Percentiles rank a stretch among this genome's conserved stretches.
Evolutionary conservation across 2,797 vertebrate genomes (phyloP).

Genomic region (Carduelis carduelis): DNA sequence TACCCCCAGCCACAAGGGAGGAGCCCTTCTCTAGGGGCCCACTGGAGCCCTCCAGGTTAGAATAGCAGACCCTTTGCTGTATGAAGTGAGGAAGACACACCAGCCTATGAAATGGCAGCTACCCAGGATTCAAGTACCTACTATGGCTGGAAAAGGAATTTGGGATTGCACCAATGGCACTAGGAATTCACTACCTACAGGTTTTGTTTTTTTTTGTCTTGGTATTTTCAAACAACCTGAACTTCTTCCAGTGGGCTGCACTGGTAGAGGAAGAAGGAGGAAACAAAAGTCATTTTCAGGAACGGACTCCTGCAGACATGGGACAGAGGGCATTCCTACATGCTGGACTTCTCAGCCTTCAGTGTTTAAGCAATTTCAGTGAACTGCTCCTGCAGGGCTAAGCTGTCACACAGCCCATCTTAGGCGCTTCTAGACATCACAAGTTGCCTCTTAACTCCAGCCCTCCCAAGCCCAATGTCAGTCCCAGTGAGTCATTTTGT

Average conservation of each 20-base stretch:
- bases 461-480: neutral
- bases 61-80: neutral
- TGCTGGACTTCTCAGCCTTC: neutral
- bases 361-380: neutral
- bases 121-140: neutral
- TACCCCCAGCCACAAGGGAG: neutral
- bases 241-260: neutral
- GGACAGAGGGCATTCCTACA: neutral
- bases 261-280: neutral
- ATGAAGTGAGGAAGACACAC: neutral
- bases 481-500: neutral
- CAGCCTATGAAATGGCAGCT: neutral
- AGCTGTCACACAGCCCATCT: neutral
- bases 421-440: neutral
- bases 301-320: neutral
- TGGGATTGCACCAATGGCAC: neutral
- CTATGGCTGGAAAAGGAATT: neutral
- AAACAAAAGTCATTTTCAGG: neutral
- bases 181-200: neutral
- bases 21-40: neutral
- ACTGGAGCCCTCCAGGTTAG: neutral
- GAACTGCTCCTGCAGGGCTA: neutral
- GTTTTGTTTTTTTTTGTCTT: neutral
- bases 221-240: neutral
- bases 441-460: neutral